These are phyloP conservation scores for Oreotrochilus melanogaster DNA, from an alignment of 2,113 vertebrate species.

Conservation along the genomic window DNA sequence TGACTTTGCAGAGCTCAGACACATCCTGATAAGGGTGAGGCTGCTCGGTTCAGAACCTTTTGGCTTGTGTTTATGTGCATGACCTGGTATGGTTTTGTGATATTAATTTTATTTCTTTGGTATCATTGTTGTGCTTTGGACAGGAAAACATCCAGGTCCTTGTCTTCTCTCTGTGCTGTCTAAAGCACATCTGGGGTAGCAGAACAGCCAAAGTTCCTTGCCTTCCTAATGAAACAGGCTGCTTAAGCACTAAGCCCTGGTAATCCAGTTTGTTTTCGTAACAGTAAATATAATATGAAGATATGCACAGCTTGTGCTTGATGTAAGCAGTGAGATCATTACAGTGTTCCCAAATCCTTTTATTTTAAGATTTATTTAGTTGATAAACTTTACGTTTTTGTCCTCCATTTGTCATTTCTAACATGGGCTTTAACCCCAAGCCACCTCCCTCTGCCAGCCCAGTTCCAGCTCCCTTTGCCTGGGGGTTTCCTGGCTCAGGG, in stretches of 20 bases:
- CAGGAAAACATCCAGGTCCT: not conserved
- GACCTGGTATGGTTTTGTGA: not conserved
- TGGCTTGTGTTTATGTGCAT: fast-evolving
- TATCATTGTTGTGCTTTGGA: not conserved
- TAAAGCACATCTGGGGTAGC: not conserved
- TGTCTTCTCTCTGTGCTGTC: not conserved
- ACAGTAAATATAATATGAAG: not conserved
- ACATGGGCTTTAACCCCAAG: not conserved
- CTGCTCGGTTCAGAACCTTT: not conserved
- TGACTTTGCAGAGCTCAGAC: not conserved
- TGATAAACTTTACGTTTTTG: not conserved
- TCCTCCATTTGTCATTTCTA: not conserved
- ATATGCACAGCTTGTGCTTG: slow-evolving; percentile 50
- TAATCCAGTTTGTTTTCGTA: slow-evolving; percentile 58
- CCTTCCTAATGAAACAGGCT: slow-evolving; percentile 3
- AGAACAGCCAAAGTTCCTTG: not conserved
- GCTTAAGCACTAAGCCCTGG: slow-evolving; percentile 38
- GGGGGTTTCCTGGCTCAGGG: not conserved
- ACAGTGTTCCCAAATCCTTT: slow-evolving; percentile 28
- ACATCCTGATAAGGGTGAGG: not conserved
- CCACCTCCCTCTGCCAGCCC: not conserved
- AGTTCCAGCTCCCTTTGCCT: not conserved
- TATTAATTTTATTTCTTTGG: not conserved
- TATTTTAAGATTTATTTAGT: slow-evolving; percentile 35
- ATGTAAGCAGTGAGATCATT: slow-evolving; percentile 52